Conservation (phyloP, 2,888 invertebrate genomes). For the Lissonota sp. region DNA sequence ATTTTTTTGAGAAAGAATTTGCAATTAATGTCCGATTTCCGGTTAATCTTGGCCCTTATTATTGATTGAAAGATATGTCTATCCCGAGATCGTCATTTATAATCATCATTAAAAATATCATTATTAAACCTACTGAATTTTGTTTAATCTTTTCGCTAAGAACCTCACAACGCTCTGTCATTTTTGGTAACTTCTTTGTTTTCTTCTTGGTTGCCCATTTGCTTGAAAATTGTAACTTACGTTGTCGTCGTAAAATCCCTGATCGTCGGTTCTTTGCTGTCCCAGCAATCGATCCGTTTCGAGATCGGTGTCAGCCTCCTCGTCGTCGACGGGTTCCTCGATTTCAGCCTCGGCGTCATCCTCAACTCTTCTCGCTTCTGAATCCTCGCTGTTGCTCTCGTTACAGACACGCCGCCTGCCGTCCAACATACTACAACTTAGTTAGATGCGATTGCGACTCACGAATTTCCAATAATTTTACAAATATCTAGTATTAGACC, state of each 20-base stretch:
- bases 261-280: constrained; percentile 97
- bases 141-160: not conserved
- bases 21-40: not conserved
- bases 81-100: too few species aligned
- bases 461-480: constrained; percentile 36
- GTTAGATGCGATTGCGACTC: constrained; percentile 79
- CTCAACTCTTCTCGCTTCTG: constrained; percentile 79
- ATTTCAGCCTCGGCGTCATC: constrained; percentile 81
- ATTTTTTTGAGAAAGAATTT: not conserved
- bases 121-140: not conserved
- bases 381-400: constrained; percentile 82
- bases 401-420: constrained; percentile 82
- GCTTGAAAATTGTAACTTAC: constrained; percentile 80
- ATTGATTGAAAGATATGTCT: too few species aligned
- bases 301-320: constrained; percentile 97
- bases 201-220: not conserved
- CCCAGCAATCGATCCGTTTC: constrained; percentile 98
- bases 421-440: constrained; percentile 83
- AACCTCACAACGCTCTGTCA: constrained; percentile 7
- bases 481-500: not conserved
- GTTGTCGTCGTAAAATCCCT: constrained; percentile 96
- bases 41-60: too few species aligned
- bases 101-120: not conserved
- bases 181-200: constrained; percentile 24
- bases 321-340: constrained; percentile 83